Evolutionary conservation across 2,113 vertebrate species (phyloP), one percentile per base, ranked within the genome.

Genomic region (Tylochromis polylepis): DNA sequence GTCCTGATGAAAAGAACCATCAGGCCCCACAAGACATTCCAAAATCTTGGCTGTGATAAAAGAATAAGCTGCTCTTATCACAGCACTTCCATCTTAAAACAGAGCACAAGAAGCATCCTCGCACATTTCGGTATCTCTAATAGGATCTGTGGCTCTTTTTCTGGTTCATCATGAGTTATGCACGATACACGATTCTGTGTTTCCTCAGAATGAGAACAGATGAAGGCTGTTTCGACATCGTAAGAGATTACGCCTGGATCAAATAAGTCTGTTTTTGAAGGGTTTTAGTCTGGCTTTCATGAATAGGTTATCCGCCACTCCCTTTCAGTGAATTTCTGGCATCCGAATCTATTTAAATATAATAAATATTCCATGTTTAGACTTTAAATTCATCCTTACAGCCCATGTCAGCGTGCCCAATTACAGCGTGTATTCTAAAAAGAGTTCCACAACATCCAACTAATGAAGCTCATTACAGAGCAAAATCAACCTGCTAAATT

Each of bases 1-100:
- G 83, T 87, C 87, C 78, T 82, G 89, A 93, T 88, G 88, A 90
- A 92, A 93, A 92, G 85, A 90, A 81, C 24, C 86, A 46, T 53
- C 5, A 14, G 60, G 22, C 79, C 31, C 72, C 65, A 14, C 29
- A 31, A 88, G 81, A 87, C 81, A 36, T n/a, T 41, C 10, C 53
- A 82, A 81, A 87, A 87, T 87, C 87, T 86, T 24, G 43, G 88
- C 79, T 59, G n/a, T 83, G 91, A 91, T 91, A 58, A 85, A 92
- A 88, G 60, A 83, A 43, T 5, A 62, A 88, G 79, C 2, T 2
- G 2, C 3, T 81, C 90, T 89, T 90, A 94, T 93, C 91, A 77
- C 78, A 1, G 22, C 38, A 11, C 56, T 16, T 78, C 72, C 79
- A 82, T 89, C 83, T 89, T 59, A 53, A 86, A 89, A 79, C 89